phyloP scores from a whole-genome alignment of 1,140 invertebrate species.

The Charaxes varanes region DNA sequence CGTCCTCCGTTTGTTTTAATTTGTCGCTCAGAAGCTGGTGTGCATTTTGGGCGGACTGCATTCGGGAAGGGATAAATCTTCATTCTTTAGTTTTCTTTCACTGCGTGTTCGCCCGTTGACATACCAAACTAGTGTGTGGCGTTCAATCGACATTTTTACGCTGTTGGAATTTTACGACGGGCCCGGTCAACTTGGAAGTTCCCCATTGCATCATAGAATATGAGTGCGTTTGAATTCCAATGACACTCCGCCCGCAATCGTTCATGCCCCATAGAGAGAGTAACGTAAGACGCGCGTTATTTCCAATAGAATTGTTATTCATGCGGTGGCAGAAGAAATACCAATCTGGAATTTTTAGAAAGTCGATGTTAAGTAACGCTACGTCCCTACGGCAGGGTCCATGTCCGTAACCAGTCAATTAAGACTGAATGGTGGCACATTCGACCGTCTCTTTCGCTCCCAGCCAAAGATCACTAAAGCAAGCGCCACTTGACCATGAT shows the following conservation, averaged over 20 bases:
- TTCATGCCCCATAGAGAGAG: slow-evolving; percentile 12
- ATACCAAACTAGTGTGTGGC: slow-evolving; percentile 55
- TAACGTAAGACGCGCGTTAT: slow-evolving; percentile 24
- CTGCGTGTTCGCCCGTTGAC: slow-evolving; percentile 63
- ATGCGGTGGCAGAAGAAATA: slow-evolving; percentile 44
- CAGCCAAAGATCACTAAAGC: slow-evolving; percentile 42
- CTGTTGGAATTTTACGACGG: slow-evolving; percentile 8
- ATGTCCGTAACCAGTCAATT: slow-evolving; percentile 70
- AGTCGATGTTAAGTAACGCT: slow-evolving; percentile 62
- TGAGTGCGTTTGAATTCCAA: slow-evolving; percentile 23
- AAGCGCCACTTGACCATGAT: slow-evolving; percentile 70
- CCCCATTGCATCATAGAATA: slow-evolving; percentile 19
- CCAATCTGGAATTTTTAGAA: slow-evolving; percentile 62
- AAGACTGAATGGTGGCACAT: slow-evolving; percentile 65
- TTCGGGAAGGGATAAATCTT: slow-evolving; percentile 63
- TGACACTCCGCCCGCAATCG: slow-evolving; percentile 20
- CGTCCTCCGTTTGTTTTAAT: slow-evolving; percentile 23
- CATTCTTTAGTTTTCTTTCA: slow-evolving; percentile 45
- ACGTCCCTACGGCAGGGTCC: slow-evolving; percentile 65
- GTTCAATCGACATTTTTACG: slow-evolving; percentile 37
- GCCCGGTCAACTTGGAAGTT: slow-evolving; percentile 19
- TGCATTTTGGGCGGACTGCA: slow-evolving; percentile 60
- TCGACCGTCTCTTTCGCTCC: slow-evolving; percentile 57
- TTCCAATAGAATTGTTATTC: slow-evolving; percentile 48
- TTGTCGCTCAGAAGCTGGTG: slow-evolving; percentile 48